Percentiles rank a stretch among this genome's conserved stretches.
phyloP scores from a whole-genome alignment of 2,797 vertebrate species.

The Sebastes diploproa region DNA sequence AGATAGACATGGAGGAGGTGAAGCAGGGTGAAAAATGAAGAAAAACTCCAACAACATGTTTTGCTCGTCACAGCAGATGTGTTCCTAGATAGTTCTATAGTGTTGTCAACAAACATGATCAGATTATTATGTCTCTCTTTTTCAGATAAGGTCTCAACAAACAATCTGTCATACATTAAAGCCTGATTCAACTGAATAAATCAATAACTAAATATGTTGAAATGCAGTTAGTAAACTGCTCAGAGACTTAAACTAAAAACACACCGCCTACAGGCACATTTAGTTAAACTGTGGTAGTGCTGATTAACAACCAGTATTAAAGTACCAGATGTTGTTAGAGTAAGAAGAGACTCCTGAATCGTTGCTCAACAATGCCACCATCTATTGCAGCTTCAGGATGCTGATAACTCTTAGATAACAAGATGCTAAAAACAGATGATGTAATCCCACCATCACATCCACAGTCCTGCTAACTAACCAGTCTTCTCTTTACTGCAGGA shows the following conservation, averaged over 20 bases:
- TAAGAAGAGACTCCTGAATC: neutral
- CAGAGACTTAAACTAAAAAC: too few species aligned
- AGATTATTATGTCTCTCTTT: neutral
- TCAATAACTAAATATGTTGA: neutral
- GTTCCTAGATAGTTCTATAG: neutral
- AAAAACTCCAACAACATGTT: neutral
- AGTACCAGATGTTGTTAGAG: neutral
- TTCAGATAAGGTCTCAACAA: neutral
- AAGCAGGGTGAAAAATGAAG: too few species aligned
- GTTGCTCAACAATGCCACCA: neutral
- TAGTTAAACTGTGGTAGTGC: too few species aligned
- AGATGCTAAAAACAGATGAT: neutral
- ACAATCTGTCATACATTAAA: neutral
- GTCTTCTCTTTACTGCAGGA: constrained; percentile 74
- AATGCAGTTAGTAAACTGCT: neutral
- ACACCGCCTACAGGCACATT: too few species aligned
- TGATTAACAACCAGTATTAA: neutral
- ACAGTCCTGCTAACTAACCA: neutral
- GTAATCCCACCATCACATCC: neutral
- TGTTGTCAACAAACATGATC: neutral
- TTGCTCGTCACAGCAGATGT: neutral
- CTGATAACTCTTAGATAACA: neutral
- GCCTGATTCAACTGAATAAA: neutral
- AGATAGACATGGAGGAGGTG: neutral
- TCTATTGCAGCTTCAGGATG: neutral